Conservation (phyloP, 1,140 invertebrate genomes). For the Phenacoccus solenopsis region DNA sequence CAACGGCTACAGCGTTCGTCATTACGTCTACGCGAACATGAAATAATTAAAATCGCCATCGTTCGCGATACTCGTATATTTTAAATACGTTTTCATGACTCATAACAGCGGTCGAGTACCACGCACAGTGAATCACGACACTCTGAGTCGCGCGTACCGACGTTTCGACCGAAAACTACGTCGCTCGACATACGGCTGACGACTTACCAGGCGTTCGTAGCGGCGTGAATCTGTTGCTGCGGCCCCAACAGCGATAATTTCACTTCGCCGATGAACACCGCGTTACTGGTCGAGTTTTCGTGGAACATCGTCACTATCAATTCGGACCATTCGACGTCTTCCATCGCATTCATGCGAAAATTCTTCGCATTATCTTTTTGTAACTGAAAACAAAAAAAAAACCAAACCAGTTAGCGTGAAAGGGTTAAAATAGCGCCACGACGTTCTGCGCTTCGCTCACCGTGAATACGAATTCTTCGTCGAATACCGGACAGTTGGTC, state of each 20-base stretch:
- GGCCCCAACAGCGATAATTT: constrained; percentile 56
- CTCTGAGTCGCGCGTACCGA: no score
- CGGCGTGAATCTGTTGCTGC: constrained; percentile 43
- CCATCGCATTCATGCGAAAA: not conserved
- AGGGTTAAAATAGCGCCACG: not conserved
- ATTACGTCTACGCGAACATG: no score
- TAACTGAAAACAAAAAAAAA: constrained; percentile 23
- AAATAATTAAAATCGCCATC: no score
- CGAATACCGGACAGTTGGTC: constrained; percentile 74
- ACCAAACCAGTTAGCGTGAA: not conserved
- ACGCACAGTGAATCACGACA: no score
- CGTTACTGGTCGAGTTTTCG: constrained; percentile 58
- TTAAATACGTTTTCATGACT: no score
- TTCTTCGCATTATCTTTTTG: not conserved
- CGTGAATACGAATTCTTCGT: constrained; percentile 79
- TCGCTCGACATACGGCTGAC: no score
- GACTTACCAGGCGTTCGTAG: constrained; percentile 45
- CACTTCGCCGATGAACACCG: constrained; percentile 73
- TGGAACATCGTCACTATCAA: constrained; percentile 72
- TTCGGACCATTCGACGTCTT: constrained; percentile 47
- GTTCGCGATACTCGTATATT: no score
- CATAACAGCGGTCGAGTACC: no score
- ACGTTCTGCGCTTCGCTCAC: constrained; percentile 35
- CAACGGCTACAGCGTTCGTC: no score
- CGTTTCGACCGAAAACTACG: no score